These are phyloP conservation scores for Oreohelix idahoensis DNA, from an alignment of 1,140 invertebrate genomes.

Conservation along the genomic window DNA sequence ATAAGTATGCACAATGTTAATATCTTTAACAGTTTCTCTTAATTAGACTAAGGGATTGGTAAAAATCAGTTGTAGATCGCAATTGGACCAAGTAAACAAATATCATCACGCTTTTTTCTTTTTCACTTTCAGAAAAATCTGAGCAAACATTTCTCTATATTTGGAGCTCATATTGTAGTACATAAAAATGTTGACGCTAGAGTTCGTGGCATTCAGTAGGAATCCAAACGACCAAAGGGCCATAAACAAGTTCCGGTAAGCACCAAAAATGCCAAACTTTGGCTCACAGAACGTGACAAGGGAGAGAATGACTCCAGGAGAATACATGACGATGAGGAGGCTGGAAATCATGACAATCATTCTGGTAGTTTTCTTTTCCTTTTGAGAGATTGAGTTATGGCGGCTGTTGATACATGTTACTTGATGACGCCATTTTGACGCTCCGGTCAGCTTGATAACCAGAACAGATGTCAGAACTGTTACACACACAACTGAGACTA, in stretches of 20 bases:
- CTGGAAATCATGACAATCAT: slow-evolving; percentile 23
- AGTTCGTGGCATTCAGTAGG: slow-evolving; percentile 7
- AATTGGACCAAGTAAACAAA: no score
- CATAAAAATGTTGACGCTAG: slow-evolving; percentile 32
- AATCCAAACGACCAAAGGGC: slow-evolving; percentile 22
- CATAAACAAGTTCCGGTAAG: not conserved
- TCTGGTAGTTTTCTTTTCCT: slow-evolving; percentile 9
- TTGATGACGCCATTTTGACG: slow-evolving; percentile 1
- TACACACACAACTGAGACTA: not conserved
- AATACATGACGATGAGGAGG: slow-evolving; percentile 15
- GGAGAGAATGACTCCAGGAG: not conserved
- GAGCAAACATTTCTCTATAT: not conserved
- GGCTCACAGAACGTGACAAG: slow-evolving; percentile 1
- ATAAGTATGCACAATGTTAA: no score
- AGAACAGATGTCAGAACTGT: not conserved
- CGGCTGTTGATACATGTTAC: not conserved
- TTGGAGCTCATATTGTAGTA: slow-evolving; percentile 28
- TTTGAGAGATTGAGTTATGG: not conserved
- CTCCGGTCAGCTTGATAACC: not conserved
- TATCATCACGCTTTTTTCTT: not conserved
- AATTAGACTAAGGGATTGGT: no score
- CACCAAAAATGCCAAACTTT: slow-evolving; percentile 2
- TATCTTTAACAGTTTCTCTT: no score
- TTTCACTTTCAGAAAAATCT: not conserved
- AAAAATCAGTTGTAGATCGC: no score